A percentile compares a stretch with the other conserved stretches of the same genome.
Conservation (phyloP, 2,113 vertebrate genomes). For the Falcunculus frontatus region DNA sequence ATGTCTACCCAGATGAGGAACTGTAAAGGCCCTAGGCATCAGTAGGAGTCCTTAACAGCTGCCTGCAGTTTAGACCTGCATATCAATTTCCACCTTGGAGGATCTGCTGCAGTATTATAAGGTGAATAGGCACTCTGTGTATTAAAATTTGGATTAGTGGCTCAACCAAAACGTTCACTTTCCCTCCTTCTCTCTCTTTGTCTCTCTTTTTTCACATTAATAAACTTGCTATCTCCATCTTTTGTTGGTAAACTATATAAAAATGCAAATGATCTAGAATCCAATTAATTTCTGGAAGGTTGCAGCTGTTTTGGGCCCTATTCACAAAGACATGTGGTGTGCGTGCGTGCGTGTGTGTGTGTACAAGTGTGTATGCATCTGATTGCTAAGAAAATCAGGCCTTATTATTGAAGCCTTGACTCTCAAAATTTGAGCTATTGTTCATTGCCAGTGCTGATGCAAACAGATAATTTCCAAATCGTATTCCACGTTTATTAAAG, state of each 20-base stretch:
- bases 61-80: slow-evolving; percentile 39
- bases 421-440: slow-evolving; percentile 52
- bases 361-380: neutral
- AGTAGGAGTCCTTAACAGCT: slow-evolving; percentile 52
- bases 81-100: slow-evolving; percentile 47
- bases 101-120: slow-evolving; percentile 1
- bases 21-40: slow-evolving; percentile 52
- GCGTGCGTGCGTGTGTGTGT: neutral
- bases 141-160: slow-evolving; percentile 25
- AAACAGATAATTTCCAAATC: slow-evolving; percentile 47
- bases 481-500: slow-evolving; percentile 30
- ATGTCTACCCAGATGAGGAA: slow-evolving; percentile 56
- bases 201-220: slow-evolving; percentile 45
- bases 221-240: slow-evolving; percentile 65
- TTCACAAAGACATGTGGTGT: slow-evolving; percentile 51
- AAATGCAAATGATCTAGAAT: slow-evolving; percentile 75
- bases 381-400: slow-evolving; percentile 66
- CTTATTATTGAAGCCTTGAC: slow-evolving; percentile 40
- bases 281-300: slow-evolving; percentile 71
- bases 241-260: slow-evolving; percentile 72
- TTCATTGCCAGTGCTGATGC: neutral
- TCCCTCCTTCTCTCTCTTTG: neutral
- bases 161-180: neutral
- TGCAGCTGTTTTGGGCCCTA: slow-evolving; percentile 64
- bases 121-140: neutral